Evolutionary conservation across 2,888 invertebrate species (phyloP), one percentile per base, ranked within the genome.

Genomic region (Chrysotoxum bicinctum): DNA sequence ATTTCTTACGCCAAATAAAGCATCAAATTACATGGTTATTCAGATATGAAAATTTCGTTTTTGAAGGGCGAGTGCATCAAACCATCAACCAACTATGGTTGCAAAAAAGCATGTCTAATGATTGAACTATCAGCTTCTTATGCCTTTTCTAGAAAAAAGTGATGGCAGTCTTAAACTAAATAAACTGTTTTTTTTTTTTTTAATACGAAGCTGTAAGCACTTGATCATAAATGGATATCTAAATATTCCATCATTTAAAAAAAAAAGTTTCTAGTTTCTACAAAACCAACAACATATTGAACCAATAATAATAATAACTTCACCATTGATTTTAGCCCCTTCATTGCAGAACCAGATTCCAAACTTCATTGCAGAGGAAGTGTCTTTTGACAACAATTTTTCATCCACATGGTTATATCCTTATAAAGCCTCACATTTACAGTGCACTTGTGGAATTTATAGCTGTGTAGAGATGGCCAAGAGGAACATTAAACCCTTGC

Each of bases 311-410:
- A 66, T 48, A 66, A n/a, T n/a, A n/a, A 45, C n/a, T 21, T n/a
- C 8, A 21, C 16, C 26, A 48, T 43, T 26, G 10, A n/a, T 26
- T 26, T 43, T 21, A 14, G 23, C 26, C 16, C 19, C 23, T 23
- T 7, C 56, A 40, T 50, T 26, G 3, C 26, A 26, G 26, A 26
- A 26, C 26, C 26, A 26, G 7, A 26, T 26, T 26, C 26, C 26
- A 26, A n/a, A 26, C 26, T 6, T 26, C 26, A 26, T 26, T 26
- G 26, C 26, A 26, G 62, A 54, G 73, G 62, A 78, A 30, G 66
- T 35, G 60, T 54, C 78, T 74, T 68, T 52, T 78, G 82, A 75
- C 83, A 84, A 79, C 83, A 84, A 84, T 79, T 79, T 84, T 64
- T 84, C 83, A 84, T 79, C 83, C 16, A 45, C 69, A 50, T 56